Percentiles rank a stretch among this genome's conserved stretches.
phyloP scores from a whole-genome alignment of 2,888 invertebrate genomes.

The Hesperia comma region DNA sequence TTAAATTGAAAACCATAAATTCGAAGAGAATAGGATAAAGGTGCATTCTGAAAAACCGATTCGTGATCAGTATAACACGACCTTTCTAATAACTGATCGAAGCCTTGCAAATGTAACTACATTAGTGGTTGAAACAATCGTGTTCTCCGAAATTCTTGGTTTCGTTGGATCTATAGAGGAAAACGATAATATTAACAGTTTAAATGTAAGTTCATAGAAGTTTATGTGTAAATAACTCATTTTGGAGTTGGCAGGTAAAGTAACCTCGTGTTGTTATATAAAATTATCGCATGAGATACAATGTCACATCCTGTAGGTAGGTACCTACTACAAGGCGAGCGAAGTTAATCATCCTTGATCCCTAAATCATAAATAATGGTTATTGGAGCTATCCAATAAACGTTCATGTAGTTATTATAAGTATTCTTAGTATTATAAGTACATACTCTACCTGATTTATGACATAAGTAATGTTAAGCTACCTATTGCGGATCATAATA shows the following conservation, averaged over 20 bases:
- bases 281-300: slow-evolving; percentile 44
- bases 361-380: slow-evolving; percentile 50
- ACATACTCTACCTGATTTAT: slow-evolving; percentile 2
- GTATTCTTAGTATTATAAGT: no score
- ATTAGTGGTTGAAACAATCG: not conserved
- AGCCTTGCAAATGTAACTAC: slow-evolving; percentile 9
- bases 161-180: slow-evolving; percentile 22
- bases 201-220: not conserved
- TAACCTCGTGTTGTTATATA: slow-evolving; percentile 29
- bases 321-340: slow-evolving; percentile 40
- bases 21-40: no score
- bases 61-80: slow-evolving; percentile 16
- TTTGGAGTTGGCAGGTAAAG: not conserved
- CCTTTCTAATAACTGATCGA: slow-evolving; percentile 28
- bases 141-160: slow-evolving; percentile 27
- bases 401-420: slow-evolving; percentile 44
- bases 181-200: slow-evolving; percentile 10
- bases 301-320: slow-evolving; percentile 41
- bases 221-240: not conserved
- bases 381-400: slow-evolving; percentile 26
- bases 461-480: not conserved
- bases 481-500: not conserved
- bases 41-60: not conserved
- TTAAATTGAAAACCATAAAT: no score
- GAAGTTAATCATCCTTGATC: slow-evolving; percentile 56